Percentiles rank a stretch among this genome's conserved stretches.
Evolutionary conservation across 2,113 vertebrate species (phyloP).

Genomic region (Alces alces): DNA sequence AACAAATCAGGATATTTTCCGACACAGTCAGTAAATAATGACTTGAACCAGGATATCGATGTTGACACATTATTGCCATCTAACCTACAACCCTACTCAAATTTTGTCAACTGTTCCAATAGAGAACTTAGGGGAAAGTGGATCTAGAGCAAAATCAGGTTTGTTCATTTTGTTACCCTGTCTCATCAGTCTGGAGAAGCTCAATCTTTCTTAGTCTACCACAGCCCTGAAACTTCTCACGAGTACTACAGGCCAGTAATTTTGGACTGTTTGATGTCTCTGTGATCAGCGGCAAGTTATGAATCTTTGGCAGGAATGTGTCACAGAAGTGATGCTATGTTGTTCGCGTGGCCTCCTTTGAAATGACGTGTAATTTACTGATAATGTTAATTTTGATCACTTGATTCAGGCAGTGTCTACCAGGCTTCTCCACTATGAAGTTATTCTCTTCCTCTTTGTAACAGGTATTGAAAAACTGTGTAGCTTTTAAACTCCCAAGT

Average conservation of each 20-base stretch:
- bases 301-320: background rate
- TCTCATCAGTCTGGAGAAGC: background rate
- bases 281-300: background rate
- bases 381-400: background rate
- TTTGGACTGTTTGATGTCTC: background rate
- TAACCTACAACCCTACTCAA: background rate
- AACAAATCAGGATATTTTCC: background rate
- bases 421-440: background rate
- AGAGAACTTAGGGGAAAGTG: background rate
- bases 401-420: background rate
- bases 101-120: background rate
- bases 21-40: background rate
- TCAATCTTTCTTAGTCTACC: background rate
- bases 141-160: background rate
- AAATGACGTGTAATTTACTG: background rate
- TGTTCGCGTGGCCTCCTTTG: background rate
- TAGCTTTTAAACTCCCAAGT: slow-evolving; percentile 19
- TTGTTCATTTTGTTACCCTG: background rate
- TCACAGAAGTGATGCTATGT: background rate
- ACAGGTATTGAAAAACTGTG: background rate
- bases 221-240: background rate
- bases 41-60: background rate
- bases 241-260: background rate
- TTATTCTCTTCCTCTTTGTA: background rate
- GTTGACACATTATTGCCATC: background rate